Conservation (phyloP, 2,888 invertebrate species). For the Lobophora halterata region DNA sequence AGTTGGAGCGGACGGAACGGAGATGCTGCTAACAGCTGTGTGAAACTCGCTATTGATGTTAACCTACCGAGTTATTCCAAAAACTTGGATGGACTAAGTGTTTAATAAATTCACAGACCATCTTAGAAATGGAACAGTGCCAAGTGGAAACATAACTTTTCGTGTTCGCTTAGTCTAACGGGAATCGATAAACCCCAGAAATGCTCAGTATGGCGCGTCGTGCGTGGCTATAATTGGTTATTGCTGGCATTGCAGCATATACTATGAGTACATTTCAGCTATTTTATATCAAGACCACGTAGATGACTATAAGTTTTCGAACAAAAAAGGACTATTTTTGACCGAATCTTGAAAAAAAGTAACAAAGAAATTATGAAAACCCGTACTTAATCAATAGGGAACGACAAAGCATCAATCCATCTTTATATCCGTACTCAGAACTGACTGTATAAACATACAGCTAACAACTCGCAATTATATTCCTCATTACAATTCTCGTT, state of each 20-base stretch:
- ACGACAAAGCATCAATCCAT: too few species aligned
- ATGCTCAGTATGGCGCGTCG: not conserved
- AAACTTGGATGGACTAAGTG: conserved; percentile 32
- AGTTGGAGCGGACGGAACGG: conserved; percentile 43
- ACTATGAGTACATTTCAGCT: too few species aligned
- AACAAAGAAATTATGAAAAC: too few species aligned
- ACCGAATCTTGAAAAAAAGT: too few species aligned
- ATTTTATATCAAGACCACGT: too few species aligned
- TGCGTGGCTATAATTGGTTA: not conserved
- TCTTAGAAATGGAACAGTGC: conserved; percentile 25
- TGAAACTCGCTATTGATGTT: conserved; percentile 40
- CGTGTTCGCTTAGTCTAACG: conserved; percentile 20
- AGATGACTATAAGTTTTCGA: too few species aligned
- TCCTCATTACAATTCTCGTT: conserved; percentile 10
- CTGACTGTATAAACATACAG: conserved; percentile 2
- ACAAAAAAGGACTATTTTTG: too few species aligned
- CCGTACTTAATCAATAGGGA: too few species aligned
- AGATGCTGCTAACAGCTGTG: conserved; percentile 42
- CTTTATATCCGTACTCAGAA: conserved; percentile 1
- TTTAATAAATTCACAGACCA: conserved; percentile 31
- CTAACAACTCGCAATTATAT: conserved; percentile 5
- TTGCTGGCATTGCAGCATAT: too few species aligned
- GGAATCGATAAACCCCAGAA: conserved; percentile 24
- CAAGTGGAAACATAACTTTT: conserved; percentile 25
- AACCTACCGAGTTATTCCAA: conserved; percentile 34